Conservation (phyloP, 2,888 invertebrate genomes). For the Nomada goodeniana region DNA sequence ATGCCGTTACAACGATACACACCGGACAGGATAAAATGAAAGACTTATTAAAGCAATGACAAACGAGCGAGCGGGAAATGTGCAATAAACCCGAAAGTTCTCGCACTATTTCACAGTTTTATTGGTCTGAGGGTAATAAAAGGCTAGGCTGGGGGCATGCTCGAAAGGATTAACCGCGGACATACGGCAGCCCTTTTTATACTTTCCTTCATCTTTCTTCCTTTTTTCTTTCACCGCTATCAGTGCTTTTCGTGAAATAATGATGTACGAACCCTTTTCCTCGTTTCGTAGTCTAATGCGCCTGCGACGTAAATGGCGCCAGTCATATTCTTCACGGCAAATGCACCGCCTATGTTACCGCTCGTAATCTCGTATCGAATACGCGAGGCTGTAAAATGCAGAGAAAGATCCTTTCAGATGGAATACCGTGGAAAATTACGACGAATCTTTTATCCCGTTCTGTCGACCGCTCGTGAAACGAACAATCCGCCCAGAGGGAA, state of each 20-base stretch:
- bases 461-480: neutral
- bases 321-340: conserved; percentile 99
- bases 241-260: neutral
- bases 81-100: conserved; percentile 24
- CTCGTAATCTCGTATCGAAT: conserved; percentile 99
- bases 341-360: conserved; percentile 99
- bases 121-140: conserved; percentile 22
- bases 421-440: neutral
- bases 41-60: conserved; percentile 22
- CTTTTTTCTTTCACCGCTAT: neutral
- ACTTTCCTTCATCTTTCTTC: neutral
- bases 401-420: conserved; percentile 43
- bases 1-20: neutral
- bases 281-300: conserved; percentile 97
- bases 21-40: neutral
- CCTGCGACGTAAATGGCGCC: conserved; percentile 99
- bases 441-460: neutral
- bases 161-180: conserved; percentile 40
- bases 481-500: neutral
- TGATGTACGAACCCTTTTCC: conserved; percentile 93
- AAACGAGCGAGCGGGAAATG: conserved; percentile 5
- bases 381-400: conserved; percentile 92
- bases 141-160: neutral
- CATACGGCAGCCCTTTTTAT: neutral
- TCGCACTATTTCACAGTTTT: conserved; percentile 15